A percentile compares a stretch with the other conserved stretches of the same genome.
Conservation (phyloP, 1,140 invertebrate species). For the Brachionus koreanus region DNA sequence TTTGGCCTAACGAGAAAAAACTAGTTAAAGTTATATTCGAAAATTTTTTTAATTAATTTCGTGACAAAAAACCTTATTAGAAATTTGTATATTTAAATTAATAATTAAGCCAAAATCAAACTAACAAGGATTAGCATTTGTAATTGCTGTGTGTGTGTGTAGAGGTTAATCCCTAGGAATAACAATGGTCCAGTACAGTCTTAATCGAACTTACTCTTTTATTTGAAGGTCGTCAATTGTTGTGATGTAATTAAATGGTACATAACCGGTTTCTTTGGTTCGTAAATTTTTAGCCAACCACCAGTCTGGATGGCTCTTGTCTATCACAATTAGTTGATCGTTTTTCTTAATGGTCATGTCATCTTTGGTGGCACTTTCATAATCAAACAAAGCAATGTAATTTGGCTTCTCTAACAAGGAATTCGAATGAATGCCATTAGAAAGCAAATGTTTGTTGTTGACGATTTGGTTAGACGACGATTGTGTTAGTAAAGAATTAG, state of each 20-base stretch:
- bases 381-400: slow-evolving; percentile 44
- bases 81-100: neutral
- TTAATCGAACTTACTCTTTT: slow-evolving; percentile 26
- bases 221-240: slow-evolving; percentile 41
- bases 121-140: slow-evolving; percentile 24
- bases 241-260: slow-evolving; percentile 43
- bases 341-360: slow-evolving; percentile 43
- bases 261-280: slow-evolving; percentile 44
- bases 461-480: neutral
- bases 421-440: neutral
- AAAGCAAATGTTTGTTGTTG: neutral
- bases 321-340: slow-evolving; percentile 24
- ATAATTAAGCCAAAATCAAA: slow-evolving; percentile 26
- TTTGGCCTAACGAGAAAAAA: neutral
- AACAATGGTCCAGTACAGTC: neutral
- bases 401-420: slow-evolving; percentile 7
- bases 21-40: slow-evolving; percentile 11
- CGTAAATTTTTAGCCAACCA: slow-evolving; percentile 44
- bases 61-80: slow-evolving; percentile 15
- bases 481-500: neutral
- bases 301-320: slow-evolving; percentile 19
- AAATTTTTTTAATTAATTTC: slow-evolving; percentile 10
- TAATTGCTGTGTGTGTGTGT: neutral
- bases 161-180: neutral
- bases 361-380: slow-evolving; percentile 40